phyloP scores from a whole-genome alignment of 1,140 invertebrate genomes.

The Leptinotarsa defecta region DNA sequence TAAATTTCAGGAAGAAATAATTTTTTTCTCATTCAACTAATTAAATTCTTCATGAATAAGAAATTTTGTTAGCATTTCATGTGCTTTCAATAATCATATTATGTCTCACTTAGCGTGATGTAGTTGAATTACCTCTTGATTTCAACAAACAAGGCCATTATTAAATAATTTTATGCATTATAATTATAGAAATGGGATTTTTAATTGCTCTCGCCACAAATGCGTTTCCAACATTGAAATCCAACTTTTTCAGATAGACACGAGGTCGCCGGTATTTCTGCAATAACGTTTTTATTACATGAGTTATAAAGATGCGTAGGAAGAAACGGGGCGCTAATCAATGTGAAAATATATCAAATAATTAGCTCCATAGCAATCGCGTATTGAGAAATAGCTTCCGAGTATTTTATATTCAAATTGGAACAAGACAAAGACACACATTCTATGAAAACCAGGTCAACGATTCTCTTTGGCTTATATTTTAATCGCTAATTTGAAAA shows the following conservation, averaged over 20 bases:
- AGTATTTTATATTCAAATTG: too few species aligned
- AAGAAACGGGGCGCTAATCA: neutral
- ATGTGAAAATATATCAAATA: too few species aligned
- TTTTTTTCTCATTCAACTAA: conserved; percentile 17
- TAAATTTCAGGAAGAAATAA: neutral
- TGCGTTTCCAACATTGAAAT: conserved; percentile 30
- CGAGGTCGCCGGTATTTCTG: conserved; percentile 17
- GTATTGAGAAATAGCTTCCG: too few species aligned
- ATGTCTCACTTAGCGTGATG: neutral
- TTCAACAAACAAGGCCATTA: conserved; percentile 34
- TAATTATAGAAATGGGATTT: conserved; percentile 41
- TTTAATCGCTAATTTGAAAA: too few species aligned
- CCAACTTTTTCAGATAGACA: conserved; percentile 18
- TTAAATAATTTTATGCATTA: conserved; percentile 37
- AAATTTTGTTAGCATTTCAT: conserved; percentile 12
- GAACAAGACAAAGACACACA: too few species aligned
- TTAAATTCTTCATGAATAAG: conserved; percentile 16
- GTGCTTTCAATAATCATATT: conserved; percentile 10
- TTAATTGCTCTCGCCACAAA: conserved; percentile 39
- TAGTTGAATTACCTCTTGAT: conserved; percentile 14
- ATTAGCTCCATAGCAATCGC: too few species aligned
- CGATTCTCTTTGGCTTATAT: too few species aligned
- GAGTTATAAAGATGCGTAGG: conserved; percentile 9
- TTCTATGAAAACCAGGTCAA: too few species aligned
- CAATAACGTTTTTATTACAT: conserved; percentile 10